phyloP scores from a whole-genome alignment of 2,797 vertebrate genomes.

The Xiphorhynchus erythropygius region DNA sequence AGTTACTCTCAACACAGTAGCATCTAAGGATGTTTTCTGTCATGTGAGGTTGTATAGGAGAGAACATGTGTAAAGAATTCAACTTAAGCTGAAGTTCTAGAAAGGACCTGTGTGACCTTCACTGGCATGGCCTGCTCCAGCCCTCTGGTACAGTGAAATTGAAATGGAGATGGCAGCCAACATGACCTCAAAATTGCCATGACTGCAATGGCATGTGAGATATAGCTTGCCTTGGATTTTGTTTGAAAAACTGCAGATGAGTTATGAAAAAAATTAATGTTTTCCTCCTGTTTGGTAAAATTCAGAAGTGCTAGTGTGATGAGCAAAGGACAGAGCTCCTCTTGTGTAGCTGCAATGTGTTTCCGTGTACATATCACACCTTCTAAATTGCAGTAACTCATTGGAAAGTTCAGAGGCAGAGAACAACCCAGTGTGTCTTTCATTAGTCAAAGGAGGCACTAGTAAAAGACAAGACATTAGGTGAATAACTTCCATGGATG shows the following conservation, averaged over 20 bases:
- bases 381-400: neutral
- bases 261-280: neutral
- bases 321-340: neutral
- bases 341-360: neutral
- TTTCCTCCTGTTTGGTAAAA: neutral
- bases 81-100: neutral
- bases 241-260: neutral
- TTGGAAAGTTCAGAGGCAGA: neutral
- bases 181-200: neutral
- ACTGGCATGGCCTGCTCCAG: neutral
- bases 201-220: neutral
- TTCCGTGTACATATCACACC: neutral
- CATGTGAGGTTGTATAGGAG: neutral
- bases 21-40: neutral
- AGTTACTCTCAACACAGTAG: neutral
- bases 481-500: neutral
- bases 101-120: neutral
- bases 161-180: neutral
- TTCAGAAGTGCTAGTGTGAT: neutral
- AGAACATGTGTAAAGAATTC: neutral
- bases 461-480: neutral
- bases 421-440: neutral
- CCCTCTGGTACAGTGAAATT: neutral
- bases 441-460: neutral
- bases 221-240: neutral